Evolutionary conservation across 2,113 vertebrate genomes (phyloP).

Genomic region (Syngnathus floridae): DNA sequence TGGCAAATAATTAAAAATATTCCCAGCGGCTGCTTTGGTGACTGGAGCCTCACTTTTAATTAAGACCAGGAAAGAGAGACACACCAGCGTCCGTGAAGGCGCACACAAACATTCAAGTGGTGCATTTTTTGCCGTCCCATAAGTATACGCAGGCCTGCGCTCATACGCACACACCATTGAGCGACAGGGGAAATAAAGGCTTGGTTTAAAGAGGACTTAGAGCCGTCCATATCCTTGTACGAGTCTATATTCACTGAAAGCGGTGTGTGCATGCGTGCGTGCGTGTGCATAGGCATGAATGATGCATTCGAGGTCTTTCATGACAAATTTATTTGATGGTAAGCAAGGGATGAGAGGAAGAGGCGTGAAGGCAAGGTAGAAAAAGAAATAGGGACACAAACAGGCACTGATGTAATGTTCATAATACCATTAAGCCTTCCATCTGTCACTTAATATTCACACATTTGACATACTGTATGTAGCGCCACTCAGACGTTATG

Average conservation of each 20-base stretch:
- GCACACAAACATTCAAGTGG: slow-evolving; percentile 23
- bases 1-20: slow-evolving; percentile 67
- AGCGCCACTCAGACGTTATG: neutral
- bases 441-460: slow-evolving; percentile 9
- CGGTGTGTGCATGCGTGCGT: slow-evolving; percentile 16
- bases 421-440: slow-evolving; percentile 7
- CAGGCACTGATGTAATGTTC: slow-evolving; percentile 11
- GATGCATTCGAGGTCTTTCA: slow-evolving; percentile 31
- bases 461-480: neutral
- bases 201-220: slow-evolving; percentile 64
- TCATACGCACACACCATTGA: slow-evolving; percentile 37
- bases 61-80: slow-evolving; percentile 45
- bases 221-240: slow-evolving; percentile 47
- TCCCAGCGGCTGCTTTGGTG: slow-evolving; percentile 58
- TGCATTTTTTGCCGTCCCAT: slow-evolving; percentile 13
- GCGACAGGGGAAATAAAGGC: slow-evolving; percentile 68
- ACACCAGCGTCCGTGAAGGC: slow-evolving; percentile 16
- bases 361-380: slow-evolving; percentile 4
- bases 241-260: slow-evolving; percentile 44
- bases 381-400: slow-evolving; percentile 6
- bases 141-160: slow-evolving; percentile 7
- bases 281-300: slow-evolving; percentile 14
- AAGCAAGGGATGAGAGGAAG: slow-evolving; percentile 27
- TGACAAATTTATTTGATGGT: slow-evolving; percentile 46
- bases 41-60: slow-evolving; percentile 59